A percentile compares a stretch with the other conserved stretches of the same genome.
These are phyloP conservation scores for Salvator merianae DNA, from an alignment of 2,113 vertebrate species.

Conservation along the genomic window DNA sequence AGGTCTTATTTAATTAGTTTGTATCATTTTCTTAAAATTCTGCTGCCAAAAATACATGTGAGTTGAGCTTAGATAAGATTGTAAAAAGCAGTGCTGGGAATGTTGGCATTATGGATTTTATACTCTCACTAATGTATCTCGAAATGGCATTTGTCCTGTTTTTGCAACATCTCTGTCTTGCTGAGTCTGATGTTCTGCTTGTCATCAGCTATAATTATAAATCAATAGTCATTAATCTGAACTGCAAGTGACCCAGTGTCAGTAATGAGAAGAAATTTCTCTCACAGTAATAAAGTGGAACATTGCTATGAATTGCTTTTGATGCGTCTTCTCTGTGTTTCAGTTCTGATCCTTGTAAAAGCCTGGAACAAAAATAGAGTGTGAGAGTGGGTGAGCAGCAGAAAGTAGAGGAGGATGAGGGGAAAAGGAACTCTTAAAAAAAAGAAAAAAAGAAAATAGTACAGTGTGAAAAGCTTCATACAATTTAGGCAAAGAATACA, in stretches of 20 bases:
- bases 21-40: neutral
- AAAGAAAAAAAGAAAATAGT: too few species aligned
- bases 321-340: neutral
- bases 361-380: neutral
- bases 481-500: too few species aligned
- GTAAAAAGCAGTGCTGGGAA: neutral
- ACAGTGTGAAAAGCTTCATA: too few species aligned
- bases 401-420: neutral
- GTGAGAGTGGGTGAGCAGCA: neutral
- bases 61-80: neutral
- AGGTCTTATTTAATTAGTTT: neutral
- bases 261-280: slow-evolving; percentile 20
- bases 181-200: slow-evolving; percentile 16
- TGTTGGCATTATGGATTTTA: neutral
- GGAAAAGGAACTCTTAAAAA: neutral
- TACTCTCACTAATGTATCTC: neutral
- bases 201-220: slow-evolving; percentile 22
- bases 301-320: neutral
- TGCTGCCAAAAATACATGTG: neutral
- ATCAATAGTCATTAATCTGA: slow-evolving; percentile 26
- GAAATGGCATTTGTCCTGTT: slow-evolving; percentile 3
- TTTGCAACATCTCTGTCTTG: slow-evolving; percentile 6
- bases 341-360: neutral
- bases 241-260: neutral
- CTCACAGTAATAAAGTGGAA: neutral